phyloP scores from a whole-genome alignment of 1,140 invertebrate species.

The Metaphire vulgaris region DNA sequence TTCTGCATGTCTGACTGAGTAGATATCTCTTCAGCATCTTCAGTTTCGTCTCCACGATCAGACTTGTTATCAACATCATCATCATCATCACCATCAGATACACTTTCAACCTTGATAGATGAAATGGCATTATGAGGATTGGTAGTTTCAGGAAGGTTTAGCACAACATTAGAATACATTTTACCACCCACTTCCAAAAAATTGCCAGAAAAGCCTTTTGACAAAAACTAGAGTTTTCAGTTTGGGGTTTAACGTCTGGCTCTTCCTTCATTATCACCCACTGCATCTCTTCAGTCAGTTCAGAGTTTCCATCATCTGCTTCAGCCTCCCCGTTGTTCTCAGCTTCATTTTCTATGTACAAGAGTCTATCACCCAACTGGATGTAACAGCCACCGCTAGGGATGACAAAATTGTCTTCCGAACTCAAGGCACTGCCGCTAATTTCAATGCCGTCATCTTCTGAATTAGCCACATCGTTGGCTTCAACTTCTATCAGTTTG shows the following conservation, averaged over 20 bases:
- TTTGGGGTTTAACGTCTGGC: background rate
- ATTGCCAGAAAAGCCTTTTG: background rate
- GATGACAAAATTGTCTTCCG: background rate
- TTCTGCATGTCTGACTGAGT: background rate
- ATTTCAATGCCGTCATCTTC: background rate
- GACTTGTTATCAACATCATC: background rate
- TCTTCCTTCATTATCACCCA: background rate
- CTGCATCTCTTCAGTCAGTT: background rate
- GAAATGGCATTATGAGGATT: background rate
- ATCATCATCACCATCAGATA: background rate
- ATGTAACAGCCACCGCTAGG: background rate
- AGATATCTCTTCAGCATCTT: background rate
- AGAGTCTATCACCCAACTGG: background rate
- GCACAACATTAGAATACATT: background rate
- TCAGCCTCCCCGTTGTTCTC: background rate
- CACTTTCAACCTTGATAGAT: background rate
- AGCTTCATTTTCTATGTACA: background rate
- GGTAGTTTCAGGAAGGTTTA: background rate
- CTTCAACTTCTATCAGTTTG: background rate
- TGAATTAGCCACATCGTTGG: background rate
- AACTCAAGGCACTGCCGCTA: background rate
- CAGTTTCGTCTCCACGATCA: background rate
- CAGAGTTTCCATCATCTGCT: background rate
- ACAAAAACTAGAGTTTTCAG: background rate
- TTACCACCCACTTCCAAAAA: background rate